Conservation (phyloP, 2,113 vertebrate species). For the Calonectris borealis region DNA sequence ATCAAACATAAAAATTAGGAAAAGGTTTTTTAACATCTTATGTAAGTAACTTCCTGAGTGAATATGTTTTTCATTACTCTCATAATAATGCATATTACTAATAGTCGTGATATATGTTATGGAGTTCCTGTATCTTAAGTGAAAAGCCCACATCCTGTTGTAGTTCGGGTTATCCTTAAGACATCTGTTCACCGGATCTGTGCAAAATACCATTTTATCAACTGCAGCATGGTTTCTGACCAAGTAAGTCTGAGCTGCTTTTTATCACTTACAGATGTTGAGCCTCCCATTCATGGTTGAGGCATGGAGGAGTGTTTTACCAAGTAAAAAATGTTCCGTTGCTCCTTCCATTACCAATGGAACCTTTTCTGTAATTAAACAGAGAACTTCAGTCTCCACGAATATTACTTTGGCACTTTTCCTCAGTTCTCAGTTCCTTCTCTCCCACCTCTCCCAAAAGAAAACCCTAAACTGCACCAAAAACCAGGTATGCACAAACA, state of each 20-base stretch:
- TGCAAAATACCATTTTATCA: background rate
- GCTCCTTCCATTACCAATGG: background rate
- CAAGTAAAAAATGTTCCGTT: background rate
- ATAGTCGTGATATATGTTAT: background rate
- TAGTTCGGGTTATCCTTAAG: background rate
- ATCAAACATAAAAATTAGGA: background rate
- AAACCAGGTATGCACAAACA: background rate
- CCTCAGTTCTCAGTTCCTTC: background rate
- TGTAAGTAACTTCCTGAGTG: background rate
- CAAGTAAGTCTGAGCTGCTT: background rate
- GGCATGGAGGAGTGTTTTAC: background rate
- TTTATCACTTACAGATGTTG: slow-evolving; percentile 28
- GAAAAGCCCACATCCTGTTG: slow-evolving; percentile 23
- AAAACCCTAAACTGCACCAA: background rate
- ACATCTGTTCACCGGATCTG: background rate
- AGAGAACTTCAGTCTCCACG: background rate
- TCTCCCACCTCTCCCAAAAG: background rate
- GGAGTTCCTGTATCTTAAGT: background rate
- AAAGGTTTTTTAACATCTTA: background rate
- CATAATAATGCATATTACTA: background rate
- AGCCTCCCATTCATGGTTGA: background rate
- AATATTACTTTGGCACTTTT: background rate
- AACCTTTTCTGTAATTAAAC: background rate
- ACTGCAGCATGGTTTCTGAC: background rate
- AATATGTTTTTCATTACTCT: slow-evolving; percentile 1